Percentiles rank a stretch among this genome's conserved stretches.
These are phyloP conservation scores for Otus sunia DNA, from an alignment of 2,113 vertebrate species.

Conservation along the genomic window DNA sequence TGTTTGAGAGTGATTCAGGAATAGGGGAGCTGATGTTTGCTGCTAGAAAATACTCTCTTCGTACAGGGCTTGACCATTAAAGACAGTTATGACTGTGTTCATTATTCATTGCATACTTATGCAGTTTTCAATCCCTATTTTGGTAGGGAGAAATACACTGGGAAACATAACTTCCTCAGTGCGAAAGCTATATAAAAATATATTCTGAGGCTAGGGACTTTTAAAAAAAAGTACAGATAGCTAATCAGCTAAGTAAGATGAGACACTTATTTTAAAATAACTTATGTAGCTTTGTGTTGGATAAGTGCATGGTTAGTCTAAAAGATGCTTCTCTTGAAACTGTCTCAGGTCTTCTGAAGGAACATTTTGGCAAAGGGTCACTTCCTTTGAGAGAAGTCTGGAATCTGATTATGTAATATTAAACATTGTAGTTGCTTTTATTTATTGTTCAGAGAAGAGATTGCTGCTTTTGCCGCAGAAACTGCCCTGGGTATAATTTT, in stretches of 20 bases:
- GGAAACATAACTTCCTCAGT: background rate
- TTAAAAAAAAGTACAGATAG: background rate
- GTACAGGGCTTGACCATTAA: background rate
- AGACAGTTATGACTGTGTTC: background rate
- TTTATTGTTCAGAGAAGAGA: background rate
- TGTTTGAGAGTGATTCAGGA: background rate
- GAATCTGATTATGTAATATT: background rate
- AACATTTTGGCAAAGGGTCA: background rate
- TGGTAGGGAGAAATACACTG: background rate
- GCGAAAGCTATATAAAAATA: background rate
- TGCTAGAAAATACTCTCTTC: background rate
- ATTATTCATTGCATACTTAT: background rate
- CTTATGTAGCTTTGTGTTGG: fast-evolving
- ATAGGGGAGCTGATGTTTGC: background rate
- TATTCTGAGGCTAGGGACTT: background rate
- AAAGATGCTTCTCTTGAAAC: background rate
- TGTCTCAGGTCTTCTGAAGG: background rate
- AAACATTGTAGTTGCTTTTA: background rate
- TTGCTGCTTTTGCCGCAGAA: background rate
- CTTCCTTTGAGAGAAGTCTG: background rate
- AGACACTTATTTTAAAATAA: background rate
- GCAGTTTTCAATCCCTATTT: background rate
- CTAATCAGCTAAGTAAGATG: background rate
- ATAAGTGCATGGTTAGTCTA: background rate
- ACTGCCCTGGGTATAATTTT: background rate